Conservation (phyloP, 2,113 vertebrate genomes). For the Speoplatyrhinus poulsoni region DNA sequence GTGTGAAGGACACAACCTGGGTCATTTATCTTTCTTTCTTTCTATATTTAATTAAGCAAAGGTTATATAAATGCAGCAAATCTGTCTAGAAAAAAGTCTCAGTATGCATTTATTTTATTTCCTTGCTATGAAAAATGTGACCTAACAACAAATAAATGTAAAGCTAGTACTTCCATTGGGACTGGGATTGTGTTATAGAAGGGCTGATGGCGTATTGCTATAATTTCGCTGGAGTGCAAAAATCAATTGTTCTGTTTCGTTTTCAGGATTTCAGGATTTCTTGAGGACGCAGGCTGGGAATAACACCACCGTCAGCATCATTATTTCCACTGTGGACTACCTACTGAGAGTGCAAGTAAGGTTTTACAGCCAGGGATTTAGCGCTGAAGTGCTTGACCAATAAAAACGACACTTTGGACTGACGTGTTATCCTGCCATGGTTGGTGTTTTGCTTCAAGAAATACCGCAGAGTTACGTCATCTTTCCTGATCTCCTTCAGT, state of each 20-base stretch:
- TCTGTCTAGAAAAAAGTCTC: not conserved
- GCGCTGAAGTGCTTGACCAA: not conserved
- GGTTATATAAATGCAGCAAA: not conserved
- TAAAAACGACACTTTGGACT: not conserved
- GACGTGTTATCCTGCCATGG: not conserved
- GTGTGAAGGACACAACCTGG: constrained; percentile 96
- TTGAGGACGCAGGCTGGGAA: constrained; percentile 94
- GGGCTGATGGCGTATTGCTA: too few species aligned
- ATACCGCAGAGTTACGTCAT: too few species aligned
- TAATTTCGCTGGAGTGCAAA: not conserved
- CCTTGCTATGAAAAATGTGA: too few species aligned
- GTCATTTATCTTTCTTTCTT: constrained; percentile 62
- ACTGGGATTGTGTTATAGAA: too few species aligned
- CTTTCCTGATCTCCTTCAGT: too few species aligned
- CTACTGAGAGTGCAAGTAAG: constrained; percentile 91
- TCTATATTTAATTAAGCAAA: not conserved
- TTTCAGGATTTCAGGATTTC: constrained; percentile 93
- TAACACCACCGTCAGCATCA: constrained; percentile 95
- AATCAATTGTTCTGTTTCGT: not conserved
- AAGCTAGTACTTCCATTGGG: too few species aligned
- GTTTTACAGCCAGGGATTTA: not conserved
- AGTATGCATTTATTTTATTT: too few species aligned
- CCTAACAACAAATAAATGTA: too few species aligned
- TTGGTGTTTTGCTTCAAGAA: not conserved
- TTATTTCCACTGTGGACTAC: constrained; percentile 96